Evolutionary conservation across 37 sponge, comb jelly and placozoan genomes (phyloP).

Genomic region (Chondrilla cf. caribensis): DNA sequence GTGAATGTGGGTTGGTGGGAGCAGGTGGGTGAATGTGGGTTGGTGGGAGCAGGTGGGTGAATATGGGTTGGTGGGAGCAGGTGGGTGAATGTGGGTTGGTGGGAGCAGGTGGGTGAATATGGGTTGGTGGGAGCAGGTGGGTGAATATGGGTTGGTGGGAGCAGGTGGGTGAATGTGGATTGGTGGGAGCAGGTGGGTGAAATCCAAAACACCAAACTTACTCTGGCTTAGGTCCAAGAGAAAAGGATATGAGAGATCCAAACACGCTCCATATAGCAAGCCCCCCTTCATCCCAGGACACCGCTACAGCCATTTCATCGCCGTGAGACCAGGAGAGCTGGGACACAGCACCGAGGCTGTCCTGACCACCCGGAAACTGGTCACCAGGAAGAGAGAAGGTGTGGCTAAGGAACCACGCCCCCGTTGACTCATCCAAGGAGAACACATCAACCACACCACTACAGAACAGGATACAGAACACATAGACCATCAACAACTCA

Average conservation of each 20-base stretch:
- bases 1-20: not conserved
- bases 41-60: not conserved
- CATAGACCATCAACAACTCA: too few relatives aligned
- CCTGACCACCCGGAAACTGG: slow-evolving; percentile 56
- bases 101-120: not conserved
- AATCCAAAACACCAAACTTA: slow-evolving; percentile 17
- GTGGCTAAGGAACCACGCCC: slow-evolving; percentile 61
- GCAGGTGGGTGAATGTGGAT: not conserved
- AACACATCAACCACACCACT: slow-evolving; percentile 68
- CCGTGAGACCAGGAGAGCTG: slow-evolving; percentile 61
- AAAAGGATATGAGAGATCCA: slow-evolving; percentile 76
- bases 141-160: not conserved
- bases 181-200: not conserved
- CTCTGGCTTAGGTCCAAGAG: slow-evolving; percentile 73
- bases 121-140: not conserved
- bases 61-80: not conserved
- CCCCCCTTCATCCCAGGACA: slow-evolving; percentile 76
- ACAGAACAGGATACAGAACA: too few relatives aligned
- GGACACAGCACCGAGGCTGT: slow-evolving; percentile 57
- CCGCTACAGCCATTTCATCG: slow-evolving; percentile 68
- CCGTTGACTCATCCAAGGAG: slow-evolving; percentile 56
- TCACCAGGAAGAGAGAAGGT: slow-evolving; percentile 55
- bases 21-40: not conserved
- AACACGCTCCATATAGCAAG: slow-evolving; percentile 79
- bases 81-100: not conserved